A percentile compares a stretch with the other conserved stretches of the same genome.
Conservation (phyloP, 2,888 invertebrate species). For the Callimorpha dominula region DNA sequence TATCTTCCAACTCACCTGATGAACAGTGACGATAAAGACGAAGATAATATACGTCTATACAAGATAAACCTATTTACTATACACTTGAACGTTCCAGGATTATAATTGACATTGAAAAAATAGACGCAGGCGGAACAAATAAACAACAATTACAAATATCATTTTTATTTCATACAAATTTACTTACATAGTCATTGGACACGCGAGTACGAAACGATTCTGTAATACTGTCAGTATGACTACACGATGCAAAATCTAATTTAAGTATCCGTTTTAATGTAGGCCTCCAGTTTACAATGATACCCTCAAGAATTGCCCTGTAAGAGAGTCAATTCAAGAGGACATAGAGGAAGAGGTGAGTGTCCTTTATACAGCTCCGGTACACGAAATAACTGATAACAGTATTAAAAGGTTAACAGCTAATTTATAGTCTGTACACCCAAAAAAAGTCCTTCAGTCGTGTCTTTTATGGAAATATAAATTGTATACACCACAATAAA, state of each 20-base stretch:
- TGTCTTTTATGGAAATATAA: not conserved
- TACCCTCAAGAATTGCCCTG: not conserved
- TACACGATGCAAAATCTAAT: conserved; percentile 17
- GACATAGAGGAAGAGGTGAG: no score
- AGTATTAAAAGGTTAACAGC: not conserved
- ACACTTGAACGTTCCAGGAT: no score
- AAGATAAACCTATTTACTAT: no score
- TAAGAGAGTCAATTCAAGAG: no score
- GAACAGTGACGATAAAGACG: no score
- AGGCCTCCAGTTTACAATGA: not conserved
- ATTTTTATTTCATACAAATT: conserved; percentile 28
- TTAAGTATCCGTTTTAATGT: conserved; percentile 7
- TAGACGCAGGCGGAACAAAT: not conserved
- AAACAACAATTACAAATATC: conserved; percentile 6
- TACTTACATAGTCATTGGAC: conserved; percentile 22
- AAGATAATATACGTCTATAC: no score
- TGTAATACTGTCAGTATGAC: conserved; percentile 21
- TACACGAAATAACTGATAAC: not conserved
- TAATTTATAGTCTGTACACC: not conserved
- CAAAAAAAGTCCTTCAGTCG: not conserved
- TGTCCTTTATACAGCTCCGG: not conserved
- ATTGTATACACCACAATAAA: not conserved
- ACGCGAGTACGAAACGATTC: conserved; percentile 12
- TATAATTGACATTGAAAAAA: no score
- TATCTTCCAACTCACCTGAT: no score